Evolutionary conservation across 2,113 vertebrate species (phyloP), one percentile per base, ranked within the genome.

Genomic region (Lucifuga dentata): DNA sequence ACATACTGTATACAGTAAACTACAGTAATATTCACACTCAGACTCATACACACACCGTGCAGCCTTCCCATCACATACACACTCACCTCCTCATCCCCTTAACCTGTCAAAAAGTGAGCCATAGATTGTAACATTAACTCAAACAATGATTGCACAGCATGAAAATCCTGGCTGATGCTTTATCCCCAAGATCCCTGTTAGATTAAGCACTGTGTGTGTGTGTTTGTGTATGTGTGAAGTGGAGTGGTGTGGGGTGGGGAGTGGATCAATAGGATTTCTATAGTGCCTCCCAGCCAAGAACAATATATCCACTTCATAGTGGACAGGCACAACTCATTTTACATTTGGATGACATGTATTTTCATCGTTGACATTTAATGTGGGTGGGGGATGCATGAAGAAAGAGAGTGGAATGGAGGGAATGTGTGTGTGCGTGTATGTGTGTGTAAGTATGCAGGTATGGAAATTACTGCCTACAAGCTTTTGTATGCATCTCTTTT

Each of bases 51-150:
- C 48, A 50, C 11, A 50, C n/a, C n/a, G n/a, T 29, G 26, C 26
- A 60, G 13, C 50, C 53, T 26, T 11, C 52, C 46, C 20, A 45
- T 8, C 36, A 68, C 29, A 17, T 13, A 33, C 5, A 40, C 56
- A 35, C 11, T 60, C 36, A 36, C 35, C 56, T 45, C 20, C 13
- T 13, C 26, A 29, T 7, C 26, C 26, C 7, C 7, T 29, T 3
- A 29, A 5, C 26, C 26, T 7, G 26, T 7, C 57, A 78, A 85
- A 83, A 75, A 76, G 40, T 45, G 15, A 69, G 68, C 78, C 75
- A 86, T 90, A 86, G 88, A 87, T 88, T 69, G 68, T 60, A 61
- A 82, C 69, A 81, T 89, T 84, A 80, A 62, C 69, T 88, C 76
- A 88, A 88, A 85, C 73, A 78, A 81, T 84, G 83, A 87, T 83